Percentiles rank a stretch among this genome's conserved stretches.
Evolutionary conservation across 2,888 invertebrate genomes (phyloP).

Genomic region (Bibio marci): DNA sequence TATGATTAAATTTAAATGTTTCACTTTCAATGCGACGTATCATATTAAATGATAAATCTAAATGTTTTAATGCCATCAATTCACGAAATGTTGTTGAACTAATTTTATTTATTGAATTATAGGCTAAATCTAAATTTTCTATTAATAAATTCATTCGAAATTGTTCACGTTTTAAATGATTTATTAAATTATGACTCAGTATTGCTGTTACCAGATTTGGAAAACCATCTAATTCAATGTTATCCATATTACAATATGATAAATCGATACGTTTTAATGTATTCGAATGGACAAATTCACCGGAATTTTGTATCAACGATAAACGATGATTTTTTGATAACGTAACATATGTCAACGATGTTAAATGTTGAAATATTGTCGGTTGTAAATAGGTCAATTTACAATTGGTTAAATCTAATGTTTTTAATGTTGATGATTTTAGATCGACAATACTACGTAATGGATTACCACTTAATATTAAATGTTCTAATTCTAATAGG

Average conservation of each 20-base stretch:
- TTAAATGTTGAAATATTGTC: slow-evolving; percentile 37
- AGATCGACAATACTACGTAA: slow-evolving; percentile 31
- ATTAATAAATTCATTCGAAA: slow-evolving; percentile 44
- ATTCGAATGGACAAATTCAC: slow-evolving; percentile 30
- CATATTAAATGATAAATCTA: slow-evolving; percentile 56
- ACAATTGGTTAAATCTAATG: slow-evolving; percentile 40
- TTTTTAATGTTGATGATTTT: slow-evolving; percentile 33
- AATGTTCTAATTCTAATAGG: slow-evolving; percentile 24
- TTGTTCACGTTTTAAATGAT: slow-evolving; percentile 35
- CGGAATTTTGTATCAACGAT: slow-evolving; percentile 19
- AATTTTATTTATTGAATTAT: slow-evolving; percentile 44
- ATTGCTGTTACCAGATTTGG: slow-evolving; percentile 39
- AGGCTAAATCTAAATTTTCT: slow-evolving; percentile 43
- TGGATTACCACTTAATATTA: slow-evolving; percentile 37
- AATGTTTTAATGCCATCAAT: slow-evolving; percentile 35
- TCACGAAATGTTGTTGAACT: slow-evolving; percentile 42
- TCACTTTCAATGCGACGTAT: slow-evolving; percentile 40
- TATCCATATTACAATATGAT: slow-evolving; percentile 42
- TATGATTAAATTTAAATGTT: slow-evolving; percentile 40
- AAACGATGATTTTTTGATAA: slow-evolving; percentile 43
- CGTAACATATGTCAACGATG: slow-evolving; percentile 39
- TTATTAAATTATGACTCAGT: slow-evolving; percentile 45
- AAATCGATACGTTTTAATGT: slow-evolving; percentile 40
- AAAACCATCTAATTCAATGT: slow-evolving; percentile 40
- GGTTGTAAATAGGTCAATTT: slow-evolving; percentile 33